Evolutionary conservation across 2,113 vertebrate genomes (phyloP).

Genomic region (Bufo bufo): DNA sequence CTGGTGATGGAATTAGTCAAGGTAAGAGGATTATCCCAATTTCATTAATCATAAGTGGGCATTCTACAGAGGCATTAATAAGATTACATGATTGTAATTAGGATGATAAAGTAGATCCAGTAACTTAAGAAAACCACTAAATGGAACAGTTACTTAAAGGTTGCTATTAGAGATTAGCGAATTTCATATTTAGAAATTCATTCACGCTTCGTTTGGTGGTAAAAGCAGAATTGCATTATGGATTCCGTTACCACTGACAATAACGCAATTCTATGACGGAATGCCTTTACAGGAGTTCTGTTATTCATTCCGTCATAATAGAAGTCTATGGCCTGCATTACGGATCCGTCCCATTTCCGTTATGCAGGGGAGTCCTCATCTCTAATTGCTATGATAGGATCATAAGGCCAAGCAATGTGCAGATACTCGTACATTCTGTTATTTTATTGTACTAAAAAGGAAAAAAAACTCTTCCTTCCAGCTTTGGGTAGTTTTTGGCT

Average conservation of each 20-base stretch:
- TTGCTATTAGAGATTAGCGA: no score
- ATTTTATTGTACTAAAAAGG: neutral
- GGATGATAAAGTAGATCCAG: slow-evolving; percentile 15
- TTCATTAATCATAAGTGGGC: neutral
- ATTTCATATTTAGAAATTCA: no score
- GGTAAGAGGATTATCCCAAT: slow-evolving; percentile 69
- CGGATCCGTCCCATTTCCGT: no score
- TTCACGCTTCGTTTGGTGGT: no score
- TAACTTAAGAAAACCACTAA: slow-evolving; percentile 2
- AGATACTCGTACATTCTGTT: neutral
- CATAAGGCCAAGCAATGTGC: neutral
- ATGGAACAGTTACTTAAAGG: neutral
- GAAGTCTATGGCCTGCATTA: no score
- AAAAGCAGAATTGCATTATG: no score
- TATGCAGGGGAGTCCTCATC: no score
- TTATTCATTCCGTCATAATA: no score
- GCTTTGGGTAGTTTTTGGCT: no score
- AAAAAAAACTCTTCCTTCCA: neutral
- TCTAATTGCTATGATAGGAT: neutral
- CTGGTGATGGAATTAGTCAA: slow-evolving; percentile 98
- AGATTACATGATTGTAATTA: slow-evolving; percentile 15
- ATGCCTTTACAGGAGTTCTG: no score
- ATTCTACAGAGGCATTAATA: neutral
- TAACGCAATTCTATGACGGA: no score
- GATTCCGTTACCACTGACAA: no score